Evolutionary conservation across 1,140 invertebrate genomes (phyloP), one percentile per base, ranked within the genome.

Genomic region (Musca vetustissima): DNA sequence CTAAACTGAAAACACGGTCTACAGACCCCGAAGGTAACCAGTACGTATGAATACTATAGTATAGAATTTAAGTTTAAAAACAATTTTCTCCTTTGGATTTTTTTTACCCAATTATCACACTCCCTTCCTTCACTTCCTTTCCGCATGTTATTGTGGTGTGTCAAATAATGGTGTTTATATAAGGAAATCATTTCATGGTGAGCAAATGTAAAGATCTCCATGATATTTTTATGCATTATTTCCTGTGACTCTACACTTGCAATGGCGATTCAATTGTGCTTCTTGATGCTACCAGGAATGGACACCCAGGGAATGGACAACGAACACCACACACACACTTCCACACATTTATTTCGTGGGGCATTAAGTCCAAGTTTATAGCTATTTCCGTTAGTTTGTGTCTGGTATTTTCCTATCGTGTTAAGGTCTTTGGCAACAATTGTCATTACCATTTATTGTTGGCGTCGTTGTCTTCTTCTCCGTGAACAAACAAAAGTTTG

Each of bases 361-460:
- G 55, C 15, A 59, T 59, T 59, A 59, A 59, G 55, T 59, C 55
- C 55, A 59, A 59, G 55, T 59, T 59, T 59, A 59, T 59, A 17
- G 55, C 55, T 9, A 59, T 59, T 32, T 59, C 55, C 55, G 55
- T 59, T 59, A 59, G 25, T 32, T n/a, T 28, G 55, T 59, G 55
- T 59, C 55, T 59, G 55, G 55, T 59, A 24, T 59, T 52, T 52
- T 59, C 55, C 28, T 28, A 28, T 28, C 28, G 36, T 11, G 36
- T 43, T 43, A 43, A 13, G 36, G 36, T 43, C 36, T 43, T 43
- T 43, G 36, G 36, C 36, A 43, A 43, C 36, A 43, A 43, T 43
- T 43, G 36, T 11, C 36, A 43, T 43, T 43, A 43, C 36, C 36
- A 13, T 43, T 43, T 43, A 19, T 52, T 52, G n/a, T 52, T 52